A percentile compares a stretch with the other conserved stretches of the same genome.
Conservation (phyloP, 2,888 invertebrate genomes). For the Amitus sp. region DNA sequence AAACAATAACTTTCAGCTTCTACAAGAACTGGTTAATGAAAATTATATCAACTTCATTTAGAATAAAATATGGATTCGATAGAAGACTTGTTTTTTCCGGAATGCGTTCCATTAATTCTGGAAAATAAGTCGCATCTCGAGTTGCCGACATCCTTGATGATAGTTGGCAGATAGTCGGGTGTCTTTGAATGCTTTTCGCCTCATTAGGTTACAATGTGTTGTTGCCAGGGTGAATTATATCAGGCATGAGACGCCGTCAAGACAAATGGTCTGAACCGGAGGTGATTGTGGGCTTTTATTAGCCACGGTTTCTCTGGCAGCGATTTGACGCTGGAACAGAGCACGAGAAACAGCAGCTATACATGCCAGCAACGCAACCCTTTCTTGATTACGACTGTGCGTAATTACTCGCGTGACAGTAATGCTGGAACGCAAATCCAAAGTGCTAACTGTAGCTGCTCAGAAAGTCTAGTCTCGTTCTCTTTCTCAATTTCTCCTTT, state of each 20-base stretch:
- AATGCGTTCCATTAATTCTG: too few species aligned
- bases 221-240: conserved; percentile 66
- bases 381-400: conserved; percentile 44
- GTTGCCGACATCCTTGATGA: conserved; percentile 34
- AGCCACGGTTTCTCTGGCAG: conserved; percentile 59
- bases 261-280: conserved; percentile 66
- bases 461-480: conserved; percentile 27
- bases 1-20: too few species aligned
- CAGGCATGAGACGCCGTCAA: conserved; percentile 65
- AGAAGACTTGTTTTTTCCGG: too few species aligned
- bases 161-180: conserved; percentile 56
- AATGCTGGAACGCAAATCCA: conserved; percentile 58
- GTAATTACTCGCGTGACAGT: conserved; percentile 65
- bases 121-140: conserved; percentile 10
- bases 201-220: conserved; percentile 66
- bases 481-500: conserved; percentile 36
- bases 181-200: conserved; percentile 65
- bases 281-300: conserved; percentile 67
- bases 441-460: conserved; percentile 42
- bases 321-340: conserved; percentile 40
- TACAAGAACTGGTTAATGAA: too few species aligned
- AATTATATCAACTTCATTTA: too few species aligned
- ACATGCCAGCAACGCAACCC: conserved; percentile 45
- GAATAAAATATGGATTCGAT: too few species aligned
- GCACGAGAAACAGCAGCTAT: conserved; percentile 29